A percentile compares a stretch with the other conserved stretches of the same genome.
These are phyloP conservation scores for Periophthalmus magnuspinnatus DNA, from an alignment of 2,797 vertebrate species.

Conservation along the genomic window DNA sequence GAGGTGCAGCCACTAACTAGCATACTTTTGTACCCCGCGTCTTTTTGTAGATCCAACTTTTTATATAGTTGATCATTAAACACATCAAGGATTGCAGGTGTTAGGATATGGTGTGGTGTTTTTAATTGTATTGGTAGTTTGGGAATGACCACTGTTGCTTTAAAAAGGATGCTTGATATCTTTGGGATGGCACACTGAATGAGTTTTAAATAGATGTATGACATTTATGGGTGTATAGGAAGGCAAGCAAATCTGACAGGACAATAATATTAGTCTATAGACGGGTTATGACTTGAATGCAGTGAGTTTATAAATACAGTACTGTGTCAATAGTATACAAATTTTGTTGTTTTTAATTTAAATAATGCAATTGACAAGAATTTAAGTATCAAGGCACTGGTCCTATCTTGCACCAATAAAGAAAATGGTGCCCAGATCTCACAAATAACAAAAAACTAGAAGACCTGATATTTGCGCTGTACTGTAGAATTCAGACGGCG, in stretches of 20 bases:
- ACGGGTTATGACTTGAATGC: neutral
- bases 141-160: conserved; percentile 32
- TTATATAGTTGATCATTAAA: neutral
- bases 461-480: neutral
- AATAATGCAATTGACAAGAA: neutral
- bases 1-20: neutral
- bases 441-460: too few relatives aligned
- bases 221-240: neutral
- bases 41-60: conserved; percentile 1
- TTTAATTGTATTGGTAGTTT: conserved; percentile 17
- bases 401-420: neutral
- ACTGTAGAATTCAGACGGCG: neutral
- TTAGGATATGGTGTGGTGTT: neutral
- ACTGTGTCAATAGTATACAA: neutral
- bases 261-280: too few relatives aligned
- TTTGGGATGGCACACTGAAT: neutral
- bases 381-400: neutral
- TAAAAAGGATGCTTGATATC: neutral
- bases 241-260: neutral
- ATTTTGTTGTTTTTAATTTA: neutral
- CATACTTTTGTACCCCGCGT: neutral
- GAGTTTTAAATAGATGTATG: neutral
- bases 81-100: neutral
- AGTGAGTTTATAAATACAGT: neutral
- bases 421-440: neutral